Evolutionary conservation across 2,113 vertebrate species (phyloP), one percentile per base, ranked within the genome.

Genomic region (Vidua chalybeata): DNA sequence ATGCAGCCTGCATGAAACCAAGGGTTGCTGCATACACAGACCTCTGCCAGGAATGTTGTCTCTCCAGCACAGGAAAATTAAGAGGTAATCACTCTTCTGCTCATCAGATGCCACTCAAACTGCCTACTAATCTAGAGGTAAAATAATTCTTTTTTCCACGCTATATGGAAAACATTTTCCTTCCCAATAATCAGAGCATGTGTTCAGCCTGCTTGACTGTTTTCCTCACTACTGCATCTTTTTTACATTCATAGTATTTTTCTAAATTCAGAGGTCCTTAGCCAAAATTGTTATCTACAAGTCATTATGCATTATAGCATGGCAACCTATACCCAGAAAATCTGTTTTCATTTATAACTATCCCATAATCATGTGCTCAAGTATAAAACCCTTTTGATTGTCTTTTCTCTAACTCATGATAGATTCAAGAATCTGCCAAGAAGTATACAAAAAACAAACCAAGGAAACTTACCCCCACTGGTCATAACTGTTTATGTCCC

Each of bases 401-500:
- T 37, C 62, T 83, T 56, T 71, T 85, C 30, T 59, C 7, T 16
- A 62, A 73, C 2, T 33, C 61, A 69, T 24, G 15, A 41, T 4
- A 63, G 15, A 69, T 56, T 48, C 54, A 51, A 31, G 8, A 63
- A 56, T 9, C 19, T 54, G 20, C 51, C 66, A 66, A 0, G 37
- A 66, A 41, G 7, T 13, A 56, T 2, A 51, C 9, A 82, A 71
- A 30, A 75, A 71, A 72, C 10, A 74, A 41, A 59, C 9, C 6
- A 84, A 69, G 35, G 14, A 43, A 17, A 98, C 99, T 99, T 96
- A 99, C 99, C 99, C 99, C 99, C 99, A 99, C 97, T 99, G 99
- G 88, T 99, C 99, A 27, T 99, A 99, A 97, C 99, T 99, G 98
- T 99, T 99, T 95, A 99, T 98, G 94, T 99, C 98, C 99, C 99